Percentiles rank a stretch among this genome's conserved stretches.
phyloP scores from a whole-genome alignment of 2,888 invertebrate genomes.

The Phortica okadai region DNA sequence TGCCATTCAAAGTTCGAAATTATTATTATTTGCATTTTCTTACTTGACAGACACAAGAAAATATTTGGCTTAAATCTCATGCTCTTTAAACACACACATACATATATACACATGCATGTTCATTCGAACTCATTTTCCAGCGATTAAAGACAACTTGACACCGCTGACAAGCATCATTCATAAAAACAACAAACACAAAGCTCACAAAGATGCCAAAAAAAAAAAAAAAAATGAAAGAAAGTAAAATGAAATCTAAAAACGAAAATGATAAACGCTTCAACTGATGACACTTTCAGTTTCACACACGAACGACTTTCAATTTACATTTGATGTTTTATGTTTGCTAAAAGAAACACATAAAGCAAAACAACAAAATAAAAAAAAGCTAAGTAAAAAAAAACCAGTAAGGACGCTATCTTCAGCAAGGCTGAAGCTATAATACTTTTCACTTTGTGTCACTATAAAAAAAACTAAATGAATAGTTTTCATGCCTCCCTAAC shows the following conservation, averaged over 20 bases:
- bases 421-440: too few species aligned
- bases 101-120: not conserved
- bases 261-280: constrained; percentile 71
- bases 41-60: too few species aligned
- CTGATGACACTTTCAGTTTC: constrained; percentile 71
- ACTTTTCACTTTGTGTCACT: too few species aligned
- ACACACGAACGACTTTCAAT: constrained; percentile 74
- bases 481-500: too few species aligned
- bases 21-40: too few species aligned
- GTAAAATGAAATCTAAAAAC: constrained; percentile 3
- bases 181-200: constrained; percentile 33
- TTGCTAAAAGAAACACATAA: constrained; percentile 62
- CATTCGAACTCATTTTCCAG: constrained; percentile 1
- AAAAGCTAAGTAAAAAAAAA: constrained; percentile 45
- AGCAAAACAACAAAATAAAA: constrained; percentile 41
- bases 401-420: too few species aligned
- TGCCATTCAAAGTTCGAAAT: too few species aligned
- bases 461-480: too few species aligned
- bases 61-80: too few species aligned
- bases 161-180: constrained; percentile 35
- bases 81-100: constrained; percentile 12
- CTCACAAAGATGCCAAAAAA: constrained; percentile 3
- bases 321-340: constrained; percentile 70
- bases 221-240: constrained; percentile 30
- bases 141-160: constrained; percentile 65